Percentiles rank a stretch among this genome's conserved stretches.
Evolutionary conservation across 2,113 vertebrate genomes (phyloP).

Genomic region (Herpailurus yagouaroundi): DNA sequence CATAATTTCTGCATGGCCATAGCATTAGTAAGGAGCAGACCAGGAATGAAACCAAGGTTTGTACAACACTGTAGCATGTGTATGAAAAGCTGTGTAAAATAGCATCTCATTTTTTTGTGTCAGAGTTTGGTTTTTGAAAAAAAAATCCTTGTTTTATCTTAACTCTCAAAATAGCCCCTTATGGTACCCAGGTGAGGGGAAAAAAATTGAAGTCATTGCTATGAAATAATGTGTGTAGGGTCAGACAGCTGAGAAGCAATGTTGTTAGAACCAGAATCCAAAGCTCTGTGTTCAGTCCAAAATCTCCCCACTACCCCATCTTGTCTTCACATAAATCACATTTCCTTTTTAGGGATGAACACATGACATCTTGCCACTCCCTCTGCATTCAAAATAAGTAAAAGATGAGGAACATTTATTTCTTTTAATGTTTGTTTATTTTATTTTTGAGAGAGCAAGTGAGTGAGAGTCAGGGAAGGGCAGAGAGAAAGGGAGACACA

Average conservation of each 20-base stretch:
- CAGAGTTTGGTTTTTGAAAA: slow-evolving; percentile 1
- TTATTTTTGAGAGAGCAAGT: no score
- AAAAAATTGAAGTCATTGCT: neutral
- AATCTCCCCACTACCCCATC: neutral
- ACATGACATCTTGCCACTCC: neutral
- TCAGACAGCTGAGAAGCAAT: neutral
- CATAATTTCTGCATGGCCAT: neutral
- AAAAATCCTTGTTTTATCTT: neutral
- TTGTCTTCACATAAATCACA: neutral
- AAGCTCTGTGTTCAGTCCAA: neutral
- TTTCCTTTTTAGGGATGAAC: neutral
- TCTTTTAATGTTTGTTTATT: no score
- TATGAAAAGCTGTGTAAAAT: neutral
- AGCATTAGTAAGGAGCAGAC: neutral
- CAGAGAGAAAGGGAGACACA: no score
- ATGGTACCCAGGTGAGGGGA: neutral
- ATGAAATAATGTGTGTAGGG: neutral
- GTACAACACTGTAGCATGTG: neutral
- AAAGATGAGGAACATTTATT: slow-evolving; percentile 21
- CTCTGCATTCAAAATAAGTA: neutral
- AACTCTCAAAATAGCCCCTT: neutral
- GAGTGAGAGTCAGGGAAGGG: no score
- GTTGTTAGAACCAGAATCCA: slow-evolving; percentile 27
- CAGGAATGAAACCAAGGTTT: neutral
- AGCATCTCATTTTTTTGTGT: neutral